These are phyloP conservation scores for Mantis religiosa DNA, from an alignment of 2,888 invertebrate genomes.

Conservation along the genomic window DNA sequence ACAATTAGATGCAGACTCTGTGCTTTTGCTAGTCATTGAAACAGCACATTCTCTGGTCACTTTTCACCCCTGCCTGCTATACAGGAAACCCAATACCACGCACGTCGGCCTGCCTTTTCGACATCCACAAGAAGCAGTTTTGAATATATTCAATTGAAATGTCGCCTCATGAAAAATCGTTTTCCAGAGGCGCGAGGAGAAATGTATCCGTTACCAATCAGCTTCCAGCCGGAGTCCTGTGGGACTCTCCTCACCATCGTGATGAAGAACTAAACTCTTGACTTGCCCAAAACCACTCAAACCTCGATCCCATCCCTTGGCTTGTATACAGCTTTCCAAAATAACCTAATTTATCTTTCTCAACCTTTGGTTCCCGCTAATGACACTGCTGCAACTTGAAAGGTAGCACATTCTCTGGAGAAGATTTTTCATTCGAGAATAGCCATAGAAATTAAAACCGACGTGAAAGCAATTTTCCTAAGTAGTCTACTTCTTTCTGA, in stretches of 20 bases:
- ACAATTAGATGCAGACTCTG: no score
- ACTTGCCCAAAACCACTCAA: background rate
- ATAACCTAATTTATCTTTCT: background rate
- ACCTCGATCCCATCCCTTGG: background rate
- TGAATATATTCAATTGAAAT: constrained; percentile 27
- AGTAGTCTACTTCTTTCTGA: no score
- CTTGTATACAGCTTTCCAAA: background rate
- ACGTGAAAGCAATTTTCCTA: no score
- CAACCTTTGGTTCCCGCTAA: background rate
- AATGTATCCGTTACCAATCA: background rate
- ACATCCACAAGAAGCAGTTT: background rate
- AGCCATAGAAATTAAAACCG: background rate
- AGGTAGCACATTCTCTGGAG: background rate
- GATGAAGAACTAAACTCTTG: background rate
- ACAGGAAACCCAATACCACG: background rate
- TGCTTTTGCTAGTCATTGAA: no score
- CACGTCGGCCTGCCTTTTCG: background rate
- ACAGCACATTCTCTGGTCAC: background rate
- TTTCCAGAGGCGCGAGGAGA: constrained; percentile 3
- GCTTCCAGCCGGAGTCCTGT: background rate
- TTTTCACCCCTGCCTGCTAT: background rate
- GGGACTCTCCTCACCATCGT: background rate
- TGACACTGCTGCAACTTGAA: background rate
- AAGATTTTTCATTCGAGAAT: background rate
- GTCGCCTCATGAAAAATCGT: constrained; percentile 27